These are phyloP conservation scores for Epicauta chinensis DNA, from an alignment of 1,140 invertebrate species.

Conservation along the genomic window DNA sequence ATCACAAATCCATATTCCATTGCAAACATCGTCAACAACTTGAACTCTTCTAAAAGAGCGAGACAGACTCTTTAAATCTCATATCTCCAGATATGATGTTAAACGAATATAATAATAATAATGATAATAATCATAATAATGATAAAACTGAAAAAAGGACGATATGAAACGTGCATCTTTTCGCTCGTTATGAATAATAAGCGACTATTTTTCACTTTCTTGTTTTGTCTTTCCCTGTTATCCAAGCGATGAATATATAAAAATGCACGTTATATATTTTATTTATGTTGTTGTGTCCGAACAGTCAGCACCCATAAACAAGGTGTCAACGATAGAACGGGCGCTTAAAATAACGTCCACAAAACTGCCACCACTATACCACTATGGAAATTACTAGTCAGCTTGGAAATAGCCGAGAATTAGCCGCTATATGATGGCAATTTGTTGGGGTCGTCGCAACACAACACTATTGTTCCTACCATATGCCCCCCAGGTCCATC, in stretches of 20 bases:
- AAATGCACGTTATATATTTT: slow-evolving; percentile 11
- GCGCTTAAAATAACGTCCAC: slow-evolving; percentile 4
- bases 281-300: slow-evolving; percentile 7
- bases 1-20: slow-evolving; percentile 8
- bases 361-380: no score
- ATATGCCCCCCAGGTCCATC: slow-evolving; percentile 1
- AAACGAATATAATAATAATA: background rate
- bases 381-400: no score
- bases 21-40: slow-evolving; percentile 3
- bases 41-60: no score
- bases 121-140: no score
- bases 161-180: no score
- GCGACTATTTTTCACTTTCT: no score
- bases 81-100: slow-evolving; percentile 12
- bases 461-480: background rate
- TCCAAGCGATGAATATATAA: slow-evolving; percentile 18
- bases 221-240: no score
- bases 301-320: slow-evolving; percentile 8
- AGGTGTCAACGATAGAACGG: slow-evolving; percentile 8
- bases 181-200: no score
- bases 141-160: no score
- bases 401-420: background rate
- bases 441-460: no score
- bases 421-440: background rate
- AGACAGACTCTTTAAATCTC: slow-evolving; percentile 10